Evolutionary conservation across 92 coral and sea anemone species (phyloP), one percentile per base, ranked within the genome.

Genomic region (Zoanthus sociatus): DNA sequence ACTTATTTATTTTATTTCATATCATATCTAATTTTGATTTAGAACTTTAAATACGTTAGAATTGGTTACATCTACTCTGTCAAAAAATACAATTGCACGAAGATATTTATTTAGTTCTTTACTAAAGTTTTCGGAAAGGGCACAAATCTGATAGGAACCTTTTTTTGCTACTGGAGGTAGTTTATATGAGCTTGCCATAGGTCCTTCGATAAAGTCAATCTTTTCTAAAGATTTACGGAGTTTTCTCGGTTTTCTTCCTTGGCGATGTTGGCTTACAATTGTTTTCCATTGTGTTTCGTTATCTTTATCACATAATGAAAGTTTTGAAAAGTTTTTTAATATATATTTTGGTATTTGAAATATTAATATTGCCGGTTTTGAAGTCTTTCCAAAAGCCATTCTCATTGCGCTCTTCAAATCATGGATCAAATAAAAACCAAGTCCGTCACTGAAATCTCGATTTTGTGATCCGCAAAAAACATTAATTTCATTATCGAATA

Each of bases 401-500:
- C 32, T 44, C 8, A 87, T 12, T 26, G 95, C 81, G 30, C 79
- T 31, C 3, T 68, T 84, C 16, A 77, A 55, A 63, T 73, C 78
- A 16, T 78, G 33, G 1, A 87, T 83, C 18, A 92, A 75, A 73
- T 92, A 92, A 74, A 92, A 92, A 31, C 91, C 95, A 54, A 69
- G 10, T 13, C 95, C 93, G 73, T 83, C 73, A 81, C 93, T 92
- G 50, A 92, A 92, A 69, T 92, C 95, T 0, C 93, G 91, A 42
- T 90, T 92, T 37, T 72, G 77, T 61, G 58, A 46, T n/a, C 93
- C 95, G 31, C 48, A 66, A 21, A 58, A 67, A 71, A 90, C 26
- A 32, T 90, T 84, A 12, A 87, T 79, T 46, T 93, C 93, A 32
- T 83, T 86, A 54, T 21, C 14, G 46, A 90, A 26, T 46, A 92